Evolutionary conservation across 1,140 invertebrate species (phyloP), one percentile per base, ranked within the genome.

Genomic region (Anoplophora glabripennis): DNA sequence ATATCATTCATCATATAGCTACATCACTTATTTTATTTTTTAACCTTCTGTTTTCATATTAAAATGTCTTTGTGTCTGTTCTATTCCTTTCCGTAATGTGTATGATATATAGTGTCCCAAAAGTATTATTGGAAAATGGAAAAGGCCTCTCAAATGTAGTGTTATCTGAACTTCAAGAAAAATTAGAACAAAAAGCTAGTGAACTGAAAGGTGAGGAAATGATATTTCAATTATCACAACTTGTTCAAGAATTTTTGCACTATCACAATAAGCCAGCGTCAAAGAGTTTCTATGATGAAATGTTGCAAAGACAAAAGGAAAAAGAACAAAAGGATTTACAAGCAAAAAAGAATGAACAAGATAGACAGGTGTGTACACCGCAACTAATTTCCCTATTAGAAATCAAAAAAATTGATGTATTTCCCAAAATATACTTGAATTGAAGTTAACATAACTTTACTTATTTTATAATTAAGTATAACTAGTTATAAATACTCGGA

Each of bases 231-330:
- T 70, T 93, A 12, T 81, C 84, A 11, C 83, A 88, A 66, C 77
- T 84, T 67, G 83, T 89, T 1, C 78, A 86, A 71, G 80, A 84
- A 76, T 92, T 86, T 73, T 77, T 93, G 2, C 81, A 86, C 63
- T 68, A 81, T 14, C 79, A 90, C 69, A 92, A 92, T 69, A 87
- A 86, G 70, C 87, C 89, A 14, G 82, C 82, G 1, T 82, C 80
- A 59, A 80, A 84, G 53, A 92, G 89, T 38, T 91, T 91, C 75
- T 91, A 92, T 72, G 90, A 93, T 59, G 86, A 93, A 75, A 93
- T 93, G 90, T 72, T 90, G 4, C 79, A 77, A 10, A 82, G 84
- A 53, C 81, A 86, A 58, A 75, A 81, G 59, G 81, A 84, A 70
- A 78, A 83, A 61, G 79, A 87, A 53, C 75, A 86, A 67, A 79